Evolutionary conservation across 2,797 vertebrate species (phyloP), one percentile per base, ranked within the genome.

Genomic region (Myotis planiceps): DNA sequence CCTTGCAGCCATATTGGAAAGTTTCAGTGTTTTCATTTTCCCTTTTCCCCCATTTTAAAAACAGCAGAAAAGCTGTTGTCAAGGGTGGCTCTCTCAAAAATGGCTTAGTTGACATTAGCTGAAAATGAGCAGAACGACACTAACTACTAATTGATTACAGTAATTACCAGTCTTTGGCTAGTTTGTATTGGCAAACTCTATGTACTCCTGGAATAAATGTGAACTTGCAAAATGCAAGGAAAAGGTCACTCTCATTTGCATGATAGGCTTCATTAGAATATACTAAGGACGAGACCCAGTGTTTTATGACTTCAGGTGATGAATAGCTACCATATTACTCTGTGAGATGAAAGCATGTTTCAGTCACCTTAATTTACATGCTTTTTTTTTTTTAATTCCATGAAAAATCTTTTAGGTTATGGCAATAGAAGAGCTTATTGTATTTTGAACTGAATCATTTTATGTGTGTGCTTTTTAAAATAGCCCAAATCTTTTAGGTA

Each of bases 171-270:
- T 98, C 99, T 99, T 99, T 99, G 99, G 99, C 99, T 99, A 99
- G 99, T 99, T 99, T 99, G 99, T 99, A 99, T 99, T 99, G 99
- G 99, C 98, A 99, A 99, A 99, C 99, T 99, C 99, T 99, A 95
- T 99, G 99, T 98, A 98, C 98, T 98, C 97, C 98, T 98, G 98
- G 98, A 98, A 99, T 99, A 99, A 99, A 99, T 99, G 99, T 99
- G 99, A 99, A 99, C 99, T 99, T 99, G 99, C 99, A 99, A 99
- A 99, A 99, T 98, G 98, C 99, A 99, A 97, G 92, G 99, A 99
- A 99, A 99, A 99, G 99, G 99, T 99, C 99, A 99, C 98, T 98
- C 99, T 99, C 98, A 99, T 99, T 99, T 99, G 99, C 99, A 99
- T 99, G 99, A 99, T 99, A 99, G 99, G 99, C 99, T 99, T 99